These are phyloP conservation scores for Coenobita brevimanus DNA, from an alignment of 1,140 invertebrate genomes.

Conservation along the genomic window DNA sequence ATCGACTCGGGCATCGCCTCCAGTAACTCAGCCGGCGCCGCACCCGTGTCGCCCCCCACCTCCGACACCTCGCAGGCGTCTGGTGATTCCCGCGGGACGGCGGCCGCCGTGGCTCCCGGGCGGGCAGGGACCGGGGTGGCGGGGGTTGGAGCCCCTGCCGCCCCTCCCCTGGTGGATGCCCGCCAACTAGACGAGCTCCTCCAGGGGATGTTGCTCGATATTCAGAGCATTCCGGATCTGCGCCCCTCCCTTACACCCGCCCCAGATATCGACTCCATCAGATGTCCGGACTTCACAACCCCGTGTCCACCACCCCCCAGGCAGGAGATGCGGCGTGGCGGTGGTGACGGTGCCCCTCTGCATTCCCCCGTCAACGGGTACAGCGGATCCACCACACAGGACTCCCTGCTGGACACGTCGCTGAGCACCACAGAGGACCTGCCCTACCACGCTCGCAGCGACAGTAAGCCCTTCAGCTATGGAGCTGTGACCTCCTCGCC, in stretches of 20 bases:
- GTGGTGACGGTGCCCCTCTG: background rate
- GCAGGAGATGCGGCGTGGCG: conserved; percentile 21
- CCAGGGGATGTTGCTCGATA: conserved; percentile 86
- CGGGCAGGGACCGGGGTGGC: conserved; percentile 29
- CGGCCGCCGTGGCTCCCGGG: conserved; percentile 61
- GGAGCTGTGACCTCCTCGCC: conserved; percentile 73
- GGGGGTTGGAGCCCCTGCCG: too few relatives aligned
- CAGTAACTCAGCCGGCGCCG: conserved; percentile 62
- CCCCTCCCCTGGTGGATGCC: conserved; percentile 69
- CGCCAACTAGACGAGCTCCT: conserved; percentile 83
- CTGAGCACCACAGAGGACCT: conserved; percentile 64
- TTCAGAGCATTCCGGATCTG: conserved; percentile 83
- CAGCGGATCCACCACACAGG: conserved; percentile 60
- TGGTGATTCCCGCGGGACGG: conserved; percentile 62
- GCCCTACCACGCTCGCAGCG: conserved; percentile 87
- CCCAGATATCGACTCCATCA: conserved; percentile 70
- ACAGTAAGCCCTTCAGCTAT: conserved; percentile 88
- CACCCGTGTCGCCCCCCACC: conserved; percentile 68
- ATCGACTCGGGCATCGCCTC: conserved; percentile 87
- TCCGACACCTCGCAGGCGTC: conserved; percentile 66
- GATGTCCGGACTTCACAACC: conserved; percentile 68
- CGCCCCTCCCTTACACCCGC: conserved; percentile 72
- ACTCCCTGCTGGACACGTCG: conserved; percentile 55
- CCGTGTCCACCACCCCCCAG: conserved; percentile 25
- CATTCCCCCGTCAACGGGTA: conserved; percentile 59